These are phyloP conservation scores for Encarsia formosa DNA, from an alignment of 2,888 invertebrate genomes.

Conservation along the genomic window DNA sequence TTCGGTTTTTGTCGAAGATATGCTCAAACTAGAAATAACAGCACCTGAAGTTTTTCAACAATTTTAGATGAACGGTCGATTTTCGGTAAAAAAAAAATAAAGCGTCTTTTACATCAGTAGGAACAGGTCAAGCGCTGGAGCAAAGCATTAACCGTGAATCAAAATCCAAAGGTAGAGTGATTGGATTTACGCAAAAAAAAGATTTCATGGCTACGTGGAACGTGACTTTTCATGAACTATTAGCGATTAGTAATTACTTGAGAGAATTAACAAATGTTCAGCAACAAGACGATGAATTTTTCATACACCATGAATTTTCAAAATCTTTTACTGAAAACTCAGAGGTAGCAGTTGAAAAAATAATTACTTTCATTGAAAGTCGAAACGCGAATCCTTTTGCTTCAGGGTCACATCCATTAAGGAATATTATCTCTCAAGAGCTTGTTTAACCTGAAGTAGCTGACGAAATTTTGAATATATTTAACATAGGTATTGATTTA, in stretches of 20 bases:
- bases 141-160: not conserved
- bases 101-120: slow-evolving; percentile 9
- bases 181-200: not conserved
- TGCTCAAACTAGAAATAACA: not conserved
- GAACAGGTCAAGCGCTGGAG: slow-evolving; percentile 16
- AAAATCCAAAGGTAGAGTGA: not conserved
- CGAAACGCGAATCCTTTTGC: not conserved
- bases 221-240: not conserved
- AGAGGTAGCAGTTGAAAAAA: not conserved
- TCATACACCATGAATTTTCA: not conserved
- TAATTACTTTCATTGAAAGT: not conserved
- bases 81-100: slow-evolving; percentile 7
- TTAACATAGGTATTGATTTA: not conserved
- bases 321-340: not conserved
- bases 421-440: not conserved
- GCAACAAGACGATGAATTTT: not conserved
- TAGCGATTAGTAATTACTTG: not conserved
- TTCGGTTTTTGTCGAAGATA: slow-evolving; percentile 5
- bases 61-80: slow-evolving; percentile 1
- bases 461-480: slow-evolving; percentile 5
- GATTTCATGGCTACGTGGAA: not conserved
- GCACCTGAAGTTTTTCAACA: not conserved
- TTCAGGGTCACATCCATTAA: not conserved
- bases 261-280: not conserved
- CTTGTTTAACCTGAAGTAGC: not conserved